Conservation (phyloP, 2,113 vertebrate genomes). For the Chaetorhynchus papuensis region DNA sequence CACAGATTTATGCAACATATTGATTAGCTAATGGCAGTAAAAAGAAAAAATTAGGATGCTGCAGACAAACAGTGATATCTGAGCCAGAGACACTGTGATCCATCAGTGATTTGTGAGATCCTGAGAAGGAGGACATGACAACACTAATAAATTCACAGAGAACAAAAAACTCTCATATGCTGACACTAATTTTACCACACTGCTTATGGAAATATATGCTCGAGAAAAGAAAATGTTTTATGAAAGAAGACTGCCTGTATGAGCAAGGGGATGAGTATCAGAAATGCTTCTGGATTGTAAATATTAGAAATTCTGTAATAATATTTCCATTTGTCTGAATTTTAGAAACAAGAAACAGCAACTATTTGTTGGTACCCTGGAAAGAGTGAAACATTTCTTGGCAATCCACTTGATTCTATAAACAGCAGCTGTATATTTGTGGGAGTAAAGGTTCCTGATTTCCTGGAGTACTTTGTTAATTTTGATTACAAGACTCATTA, state of each 20-base stretch:
- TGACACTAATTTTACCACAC: neutral
- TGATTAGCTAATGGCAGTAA: conserved; percentile 10
- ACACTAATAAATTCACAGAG: neutral
- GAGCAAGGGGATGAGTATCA: neutral
- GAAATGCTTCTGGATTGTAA: neutral
- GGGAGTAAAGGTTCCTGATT: neutral
- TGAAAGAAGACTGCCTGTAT: neutral
- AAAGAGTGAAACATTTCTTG: neutral
- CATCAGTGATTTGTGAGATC: neutral
- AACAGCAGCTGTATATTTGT: neutral
- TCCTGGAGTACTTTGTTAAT: neutral
- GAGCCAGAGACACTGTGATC: neutral
- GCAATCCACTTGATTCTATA: neutral
- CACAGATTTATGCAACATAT: neutral
- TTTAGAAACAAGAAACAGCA: neutral
- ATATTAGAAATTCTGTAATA: neutral
- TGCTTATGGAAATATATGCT: neutral
- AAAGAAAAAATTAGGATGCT: neutral
- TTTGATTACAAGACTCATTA: neutral
- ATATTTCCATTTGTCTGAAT: neutral
- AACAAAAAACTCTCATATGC: neutral
- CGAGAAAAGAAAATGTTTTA: neutral
- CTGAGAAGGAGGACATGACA: neutral
- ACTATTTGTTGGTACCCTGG: neutral
- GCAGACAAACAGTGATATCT: neutral